Conservation (phyloP, 2,113 vertebrate genomes). For the Neomonachus schauinslandi region DNA sequence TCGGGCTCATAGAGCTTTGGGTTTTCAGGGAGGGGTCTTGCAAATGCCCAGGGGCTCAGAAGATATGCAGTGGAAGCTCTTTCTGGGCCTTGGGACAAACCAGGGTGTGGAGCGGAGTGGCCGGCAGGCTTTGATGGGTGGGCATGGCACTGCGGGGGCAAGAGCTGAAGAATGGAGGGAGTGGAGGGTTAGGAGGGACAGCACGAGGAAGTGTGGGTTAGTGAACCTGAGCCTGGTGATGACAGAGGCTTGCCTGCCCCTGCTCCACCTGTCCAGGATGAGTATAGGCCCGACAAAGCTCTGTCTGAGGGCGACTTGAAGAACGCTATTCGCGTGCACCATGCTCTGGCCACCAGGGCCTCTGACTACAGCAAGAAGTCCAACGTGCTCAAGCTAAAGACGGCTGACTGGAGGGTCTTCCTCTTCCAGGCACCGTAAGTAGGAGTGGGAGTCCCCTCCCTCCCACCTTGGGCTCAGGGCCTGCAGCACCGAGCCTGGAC, state of each 20-base stretch:
- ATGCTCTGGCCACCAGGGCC: constrained; percentile 95
- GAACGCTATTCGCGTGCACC: constrained; percentile 96
- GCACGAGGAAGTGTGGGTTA: not conserved
- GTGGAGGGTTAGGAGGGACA: not conserved
- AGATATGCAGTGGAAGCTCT: not conserved
- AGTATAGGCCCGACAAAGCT: constrained; percentile 96
- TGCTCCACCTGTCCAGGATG: constrained; percentile 88
- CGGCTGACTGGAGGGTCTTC: constrained; percentile 98
- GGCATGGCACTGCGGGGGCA: not conserved
- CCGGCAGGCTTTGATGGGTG: not conserved
- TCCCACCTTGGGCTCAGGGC: not conserved
- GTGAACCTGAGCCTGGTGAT: not conserved
- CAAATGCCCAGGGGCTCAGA: not conserved
- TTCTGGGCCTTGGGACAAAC: not conserved
- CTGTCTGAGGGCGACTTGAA: constrained; percentile 97
- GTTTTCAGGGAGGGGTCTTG: not conserved
- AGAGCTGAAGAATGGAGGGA: not conserved
- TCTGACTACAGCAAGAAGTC: constrained; percentile 98
- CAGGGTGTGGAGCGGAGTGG: not conserved
- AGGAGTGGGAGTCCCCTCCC: not conserved
- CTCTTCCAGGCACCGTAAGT: constrained; percentile 97
- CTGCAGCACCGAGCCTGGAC: not conserved
- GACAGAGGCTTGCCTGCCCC: not conserved
- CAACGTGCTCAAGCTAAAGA: constrained; percentile 97
- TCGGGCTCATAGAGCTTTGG: not conserved